Conservation (phyloP, 2,113 vertebrate species). For the Sialia sialis region DNA sequence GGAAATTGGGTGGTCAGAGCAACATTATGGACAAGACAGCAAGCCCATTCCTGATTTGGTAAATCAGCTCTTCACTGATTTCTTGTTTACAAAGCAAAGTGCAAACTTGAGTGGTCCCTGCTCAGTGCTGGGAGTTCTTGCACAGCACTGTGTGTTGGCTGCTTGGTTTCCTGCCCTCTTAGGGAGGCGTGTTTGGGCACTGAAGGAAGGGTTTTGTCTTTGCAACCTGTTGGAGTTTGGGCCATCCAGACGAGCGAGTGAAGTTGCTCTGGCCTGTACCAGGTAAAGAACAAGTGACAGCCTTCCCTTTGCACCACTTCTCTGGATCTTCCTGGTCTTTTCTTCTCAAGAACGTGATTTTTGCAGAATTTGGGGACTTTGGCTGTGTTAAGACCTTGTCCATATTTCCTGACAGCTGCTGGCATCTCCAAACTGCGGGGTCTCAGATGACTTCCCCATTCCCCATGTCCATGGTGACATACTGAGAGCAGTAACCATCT, state of each 20-base stretch:
- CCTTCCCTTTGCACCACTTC: not conserved
- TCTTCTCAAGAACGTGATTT: not conserved
- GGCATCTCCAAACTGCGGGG: not conserved
- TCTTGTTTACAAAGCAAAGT: not conserved
- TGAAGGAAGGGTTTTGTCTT: not conserved
- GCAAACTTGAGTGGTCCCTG: not conserved
- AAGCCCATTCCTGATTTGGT: not conserved
- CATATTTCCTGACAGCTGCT: not conserved
- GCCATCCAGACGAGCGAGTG: not conserved
- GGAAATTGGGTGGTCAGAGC: not conserved
- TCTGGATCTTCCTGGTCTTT: not conserved
- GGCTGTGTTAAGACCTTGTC: not conserved
- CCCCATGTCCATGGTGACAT: not conserved
- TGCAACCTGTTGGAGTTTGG: not conserved
- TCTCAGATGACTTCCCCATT: not conserved
- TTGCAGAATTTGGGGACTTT: not conserved
- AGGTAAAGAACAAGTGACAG: not conserved
- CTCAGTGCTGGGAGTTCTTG: not conserved
- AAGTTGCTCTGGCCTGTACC: not conserved
- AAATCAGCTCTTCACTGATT: not conserved
- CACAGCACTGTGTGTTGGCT: not conserved
- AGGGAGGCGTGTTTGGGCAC: not conserved
- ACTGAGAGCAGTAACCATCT: not conserved
- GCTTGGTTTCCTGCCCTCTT: not conserved
- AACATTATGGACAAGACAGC: not conserved